Evolutionary conservation across 1,140 invertebrate species (phyloP).

Genomic region (Solenopsis invicta): DNA sequence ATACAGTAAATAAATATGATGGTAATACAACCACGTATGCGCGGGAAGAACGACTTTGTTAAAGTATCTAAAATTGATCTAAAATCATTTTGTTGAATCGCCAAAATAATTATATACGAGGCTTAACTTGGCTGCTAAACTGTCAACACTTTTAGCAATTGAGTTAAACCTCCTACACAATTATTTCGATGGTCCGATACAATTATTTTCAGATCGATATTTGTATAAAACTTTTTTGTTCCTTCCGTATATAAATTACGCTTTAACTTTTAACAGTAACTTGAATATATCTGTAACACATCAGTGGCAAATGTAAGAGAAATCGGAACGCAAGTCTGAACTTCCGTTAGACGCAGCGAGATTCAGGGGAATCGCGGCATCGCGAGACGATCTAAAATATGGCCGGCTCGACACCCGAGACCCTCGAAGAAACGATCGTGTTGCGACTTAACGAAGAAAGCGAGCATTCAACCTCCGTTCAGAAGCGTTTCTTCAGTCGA

Average conservation of each 20-base stretch:
- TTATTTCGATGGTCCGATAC: too few species aligned
- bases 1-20: background rate
- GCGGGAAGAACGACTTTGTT: too few species aligned
- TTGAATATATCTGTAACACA: background rate
- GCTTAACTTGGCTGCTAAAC: too few species aligned
- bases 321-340: constrained; percentile 11
- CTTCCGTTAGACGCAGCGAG: constrained; percentile 40
- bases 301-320: background rate
- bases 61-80: too few species aligned
- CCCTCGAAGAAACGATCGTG: constrained; percentile 72
- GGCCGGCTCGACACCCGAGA: constrained; percentile 67
- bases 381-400: constrained; percentile 71
- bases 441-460: constrained; percentile 75
- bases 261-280: background rate
- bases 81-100: too few species aligned
- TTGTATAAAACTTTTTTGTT: background rate
- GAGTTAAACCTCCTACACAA: too few species aligned
- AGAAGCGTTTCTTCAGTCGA: constrained; percentile 73
- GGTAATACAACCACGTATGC: too few species aligned
- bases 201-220: too few species aligned
- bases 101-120: too few species aligned
- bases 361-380: constrained; percentile 58
- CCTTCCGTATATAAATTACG: background rate
- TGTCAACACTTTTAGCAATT: too few species aligned
- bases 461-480: constrained; percentile 72